Evolutionary conservation across 1,140 invertebrate genomes (phyloP).

Genomic region (Calliphora vicina): DNA sequence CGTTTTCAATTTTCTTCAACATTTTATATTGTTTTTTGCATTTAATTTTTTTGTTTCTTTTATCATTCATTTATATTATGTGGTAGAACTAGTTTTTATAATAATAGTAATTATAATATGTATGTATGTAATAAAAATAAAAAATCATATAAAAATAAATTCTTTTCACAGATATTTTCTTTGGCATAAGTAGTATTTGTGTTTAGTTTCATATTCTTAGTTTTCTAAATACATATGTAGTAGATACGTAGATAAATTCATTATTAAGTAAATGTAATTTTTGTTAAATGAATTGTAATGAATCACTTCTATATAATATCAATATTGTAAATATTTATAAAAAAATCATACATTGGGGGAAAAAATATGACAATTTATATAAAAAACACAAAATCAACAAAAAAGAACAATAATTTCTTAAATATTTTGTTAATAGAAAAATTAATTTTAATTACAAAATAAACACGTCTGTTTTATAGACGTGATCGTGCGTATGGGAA

Average conservation of each 20-base stretch:
- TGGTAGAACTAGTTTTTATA: not conserved
- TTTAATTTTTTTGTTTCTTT: not conserved
- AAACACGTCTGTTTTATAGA: not conserved
- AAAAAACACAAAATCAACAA: not conserved
- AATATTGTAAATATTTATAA: not conserved
- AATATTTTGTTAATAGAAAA: not conserved
- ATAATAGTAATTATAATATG: not conserved
- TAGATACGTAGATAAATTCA: not conserved
- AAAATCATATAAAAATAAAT: not conserved
- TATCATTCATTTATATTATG: not conserved
- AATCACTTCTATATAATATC: no score
- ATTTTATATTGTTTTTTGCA: not conserved
- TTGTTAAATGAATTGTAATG: not conserved
- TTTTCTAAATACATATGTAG: not conserved
- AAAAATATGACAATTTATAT: not conserved
- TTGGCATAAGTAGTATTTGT: not conserved
- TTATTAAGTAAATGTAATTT: not conserved
- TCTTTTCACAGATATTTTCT: constrained; percentile 2
- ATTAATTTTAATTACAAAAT: not conserved
- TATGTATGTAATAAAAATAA: not conserved
- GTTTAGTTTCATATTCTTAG: not conserved
- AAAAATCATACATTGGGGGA: not conserved
- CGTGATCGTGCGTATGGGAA: not conserved
- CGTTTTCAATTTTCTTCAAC: not conserved
- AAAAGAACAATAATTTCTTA: not conserved